A percentile compares a stretch with the other conserved stretches of the same genome.
phyloP scores from a whole-genome alignment of 2,888 invertebrate genomes.

The Phyto melanocephala region DNA sequence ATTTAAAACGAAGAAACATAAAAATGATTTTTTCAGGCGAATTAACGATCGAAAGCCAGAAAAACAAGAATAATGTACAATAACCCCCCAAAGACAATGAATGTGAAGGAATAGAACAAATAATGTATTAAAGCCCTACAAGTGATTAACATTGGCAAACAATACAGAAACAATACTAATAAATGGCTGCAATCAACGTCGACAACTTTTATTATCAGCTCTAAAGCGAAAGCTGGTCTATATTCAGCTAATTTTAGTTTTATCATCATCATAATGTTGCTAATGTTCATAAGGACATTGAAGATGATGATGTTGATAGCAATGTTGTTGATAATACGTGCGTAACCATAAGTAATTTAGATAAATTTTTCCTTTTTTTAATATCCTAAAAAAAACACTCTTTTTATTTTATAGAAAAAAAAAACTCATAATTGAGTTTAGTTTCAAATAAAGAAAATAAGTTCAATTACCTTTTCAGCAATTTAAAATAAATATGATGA shows the following conservation, averaged over 20 bases:
- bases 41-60: neutral
- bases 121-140: slow-evolving; percentile 52
- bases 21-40: neutral
- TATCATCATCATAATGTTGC: slow-evolving; percentile 13
- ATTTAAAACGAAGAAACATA: neutral
- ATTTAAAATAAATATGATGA: slow-evolving; percentile 15
- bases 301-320: slow-evolving; percentile 4
- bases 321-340: slow-evolving; percentile 67
- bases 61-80: neutral
- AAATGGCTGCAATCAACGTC: neutral
- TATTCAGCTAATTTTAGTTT: slow-evolving; percentile 25
- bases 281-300: neutral
- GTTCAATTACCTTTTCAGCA: slow-evolving; percentile 47
- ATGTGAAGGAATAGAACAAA: neutral
- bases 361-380: slow-evolving; percentile 65
- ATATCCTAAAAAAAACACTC: slow-evolving; percentile 66
- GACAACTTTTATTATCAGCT: slow-evolving; percentile 15
- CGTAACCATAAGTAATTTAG: slow-evolving; percentile 75
- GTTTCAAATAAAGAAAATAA: slow-evolving; percentile 36
- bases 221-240: neutral
- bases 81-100: neutral
- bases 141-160: slow-evolving; percentile 54
- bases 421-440: slow-evolving; percentile 30
- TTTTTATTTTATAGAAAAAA: neutral
- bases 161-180: slow-evolving; percentile 19